Conservation (phyloP, 2,113 vertebrate species). For the Centropus bengalensis region DNA sequence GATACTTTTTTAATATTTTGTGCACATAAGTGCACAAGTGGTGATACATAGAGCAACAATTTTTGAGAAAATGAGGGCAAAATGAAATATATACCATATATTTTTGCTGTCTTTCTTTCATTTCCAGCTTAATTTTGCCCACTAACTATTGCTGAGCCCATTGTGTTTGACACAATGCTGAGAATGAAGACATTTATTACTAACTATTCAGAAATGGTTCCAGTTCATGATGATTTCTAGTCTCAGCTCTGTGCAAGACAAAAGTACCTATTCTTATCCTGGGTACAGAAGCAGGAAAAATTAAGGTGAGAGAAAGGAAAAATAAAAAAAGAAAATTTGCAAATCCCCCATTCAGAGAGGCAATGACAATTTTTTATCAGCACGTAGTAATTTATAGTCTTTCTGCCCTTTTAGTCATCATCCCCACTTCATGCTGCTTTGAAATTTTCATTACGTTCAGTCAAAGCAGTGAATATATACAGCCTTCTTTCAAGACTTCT, state of each 20-base stretch:
- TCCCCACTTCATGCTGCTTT: neutral
- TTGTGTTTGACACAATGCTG: neutral
- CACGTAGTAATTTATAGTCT: neutral
- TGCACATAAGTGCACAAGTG: neutral
- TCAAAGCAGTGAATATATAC: neutral
- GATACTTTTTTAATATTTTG: neutral
- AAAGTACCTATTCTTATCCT: neutral
- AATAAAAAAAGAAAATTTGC: neutral
- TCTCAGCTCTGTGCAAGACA: neutral
- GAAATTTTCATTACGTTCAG: neutral
- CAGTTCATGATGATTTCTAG: neutral
- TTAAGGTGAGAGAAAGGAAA: neutral
- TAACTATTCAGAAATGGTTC: neutral
- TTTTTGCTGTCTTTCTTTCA: neutral
- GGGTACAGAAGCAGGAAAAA: neutral
- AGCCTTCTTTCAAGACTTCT: neutral
- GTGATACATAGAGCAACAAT: accelerated
- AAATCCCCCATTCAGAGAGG: neutral
- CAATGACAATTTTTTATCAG: neutral
- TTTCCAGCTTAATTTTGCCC: neutral
- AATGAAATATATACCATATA: neutral
- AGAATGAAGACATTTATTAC: neutral
- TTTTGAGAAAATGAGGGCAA: neutral
- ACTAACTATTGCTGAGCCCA: neutral
- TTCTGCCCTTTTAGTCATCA: neutral